Conservation (phyloP, 2,888 invertebrate genomes). For the Meghimatium bilineatum region DNA sequence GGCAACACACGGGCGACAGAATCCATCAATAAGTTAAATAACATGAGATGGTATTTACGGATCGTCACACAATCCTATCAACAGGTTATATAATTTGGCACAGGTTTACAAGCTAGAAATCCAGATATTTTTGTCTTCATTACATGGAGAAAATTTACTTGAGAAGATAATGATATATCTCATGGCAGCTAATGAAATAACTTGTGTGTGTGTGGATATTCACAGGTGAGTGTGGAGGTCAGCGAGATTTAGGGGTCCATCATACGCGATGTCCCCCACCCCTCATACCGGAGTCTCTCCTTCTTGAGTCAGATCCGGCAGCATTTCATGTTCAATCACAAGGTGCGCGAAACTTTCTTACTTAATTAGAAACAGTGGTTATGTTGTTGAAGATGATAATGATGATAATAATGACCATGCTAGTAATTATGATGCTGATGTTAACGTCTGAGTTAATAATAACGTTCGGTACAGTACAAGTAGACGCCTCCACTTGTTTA, state of each 20-base stretch:
- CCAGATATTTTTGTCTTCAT: too few species aligned
- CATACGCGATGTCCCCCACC: constrained; percentile 30
- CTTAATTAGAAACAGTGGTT: background rate
- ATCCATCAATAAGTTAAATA: too few species aligned
- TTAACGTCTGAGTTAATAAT: background rate
- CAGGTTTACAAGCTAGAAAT: too few species aligned
- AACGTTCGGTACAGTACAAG: too few species aligned
- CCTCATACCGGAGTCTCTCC: constrained; percentile 40
- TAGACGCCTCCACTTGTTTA: too few species aligned
- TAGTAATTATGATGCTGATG: background rate
- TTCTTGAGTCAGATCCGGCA: constrained; percentile 45
- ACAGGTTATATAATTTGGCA: too few species aligned
- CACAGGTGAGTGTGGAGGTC: constrained; percentile 9
- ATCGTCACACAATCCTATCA: too few species aligned
- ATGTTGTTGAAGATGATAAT: background rate
- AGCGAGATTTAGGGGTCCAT: constrained; percentile 27
- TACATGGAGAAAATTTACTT: too few species aligned
- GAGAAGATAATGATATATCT: too few species aligned
- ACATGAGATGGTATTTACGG: too few species aligned
- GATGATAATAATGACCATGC: background rate
- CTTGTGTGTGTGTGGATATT: background rate
- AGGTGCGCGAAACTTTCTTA: constrained; percentile 49
- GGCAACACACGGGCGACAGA: too few species aligned
- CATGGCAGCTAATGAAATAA: background rate
- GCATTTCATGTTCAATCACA: constrained; percentile 48